These are phyloP conservation scores for Paramisgurnus dabryanus DNA, from an alignment of 2,113 vertebrate species.

Conservation along the genomic window DNA sequence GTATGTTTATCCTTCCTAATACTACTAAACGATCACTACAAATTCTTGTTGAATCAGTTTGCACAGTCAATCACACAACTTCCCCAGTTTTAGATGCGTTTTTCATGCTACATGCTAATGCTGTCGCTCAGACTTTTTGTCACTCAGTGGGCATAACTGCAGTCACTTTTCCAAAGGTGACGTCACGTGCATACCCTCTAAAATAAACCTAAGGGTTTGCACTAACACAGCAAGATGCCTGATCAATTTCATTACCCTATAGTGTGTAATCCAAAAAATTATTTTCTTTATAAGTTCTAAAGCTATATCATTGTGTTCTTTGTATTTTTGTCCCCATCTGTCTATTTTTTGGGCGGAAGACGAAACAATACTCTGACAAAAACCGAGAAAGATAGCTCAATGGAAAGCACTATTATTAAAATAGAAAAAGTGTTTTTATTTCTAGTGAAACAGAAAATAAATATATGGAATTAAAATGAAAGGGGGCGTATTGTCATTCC, in stretches of 20 bases:
- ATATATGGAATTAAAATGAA: slow-evolving; percentile 1
- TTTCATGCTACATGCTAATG: too few species aligned
- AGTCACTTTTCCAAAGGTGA: neutral
- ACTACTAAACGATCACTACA: too few species aligned
- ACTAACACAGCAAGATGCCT: neutral
- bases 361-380: neutral
- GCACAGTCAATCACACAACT: too few species aligned
- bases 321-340: neutral
- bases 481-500: neutral
- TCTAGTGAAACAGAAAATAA: slow-evolving; percentile 3
- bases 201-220: neutral
- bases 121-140: too few species aligned
- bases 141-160: too few species aligned
- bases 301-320: neutral
- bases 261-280: neutral
- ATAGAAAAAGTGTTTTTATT: neutral
- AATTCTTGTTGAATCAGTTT: too few species aligned
- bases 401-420: neutral
- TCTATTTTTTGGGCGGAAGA: neutral
- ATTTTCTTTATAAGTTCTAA: neutral
- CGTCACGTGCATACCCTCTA: too few species aligned
- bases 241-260: neutral
- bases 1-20: too few species aligned
- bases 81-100: too few species aligned
- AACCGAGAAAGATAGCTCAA: neutral